phyloP scores from a whole-genome alignment of 2,888 invertebrate genomes.

The Ommatoiulus sabulosus region DNA sequence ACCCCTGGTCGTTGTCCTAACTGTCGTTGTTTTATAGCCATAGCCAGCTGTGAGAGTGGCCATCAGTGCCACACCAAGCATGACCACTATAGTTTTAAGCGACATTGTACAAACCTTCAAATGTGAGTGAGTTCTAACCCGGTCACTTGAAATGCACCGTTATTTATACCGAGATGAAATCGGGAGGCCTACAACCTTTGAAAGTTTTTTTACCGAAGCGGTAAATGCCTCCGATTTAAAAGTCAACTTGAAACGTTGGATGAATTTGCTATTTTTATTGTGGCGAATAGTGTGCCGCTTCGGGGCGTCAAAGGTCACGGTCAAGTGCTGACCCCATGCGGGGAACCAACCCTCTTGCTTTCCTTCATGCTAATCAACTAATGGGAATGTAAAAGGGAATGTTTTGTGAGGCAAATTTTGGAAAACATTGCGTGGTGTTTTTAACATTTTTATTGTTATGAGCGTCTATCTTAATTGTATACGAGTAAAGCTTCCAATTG shows the following conservation, averaged over 20 bases:
- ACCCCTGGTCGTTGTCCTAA: conserved; percentile 1
- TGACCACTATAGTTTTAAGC: background rate
- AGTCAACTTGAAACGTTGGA: conserved; percentile 40
- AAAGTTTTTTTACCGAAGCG: background rate
- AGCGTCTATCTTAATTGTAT: no score
- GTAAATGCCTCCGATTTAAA: conserved; percentile 24
- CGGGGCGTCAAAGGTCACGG: background rate
- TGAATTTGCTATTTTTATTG: conserved; percentile 9
- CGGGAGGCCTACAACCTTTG: background rate
- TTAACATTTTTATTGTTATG: no score
- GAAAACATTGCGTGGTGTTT: no score
- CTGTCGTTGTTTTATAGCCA: conserved; percentile 8
- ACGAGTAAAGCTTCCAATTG: no score
- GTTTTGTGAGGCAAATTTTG: no score
- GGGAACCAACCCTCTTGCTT: background rate
- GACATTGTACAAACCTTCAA: conserved; percentile 21
- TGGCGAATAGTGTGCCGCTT: background rate
- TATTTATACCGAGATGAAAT: background rate
- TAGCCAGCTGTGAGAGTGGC: conserved; percentile 24
- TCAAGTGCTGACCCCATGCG: background rate
- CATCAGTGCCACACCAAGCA: background rate
- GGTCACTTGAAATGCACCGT: conserved; percentile 1
- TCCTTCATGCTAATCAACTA: background rate
- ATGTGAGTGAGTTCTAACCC: background rate
- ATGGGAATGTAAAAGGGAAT: no score